Evolutionary conservation across 2,888 invertebrate genomes (phyloP), one percentile per base, ranked within the genome.

Genomic region (Lasioglossum oenotherae): DNA sequence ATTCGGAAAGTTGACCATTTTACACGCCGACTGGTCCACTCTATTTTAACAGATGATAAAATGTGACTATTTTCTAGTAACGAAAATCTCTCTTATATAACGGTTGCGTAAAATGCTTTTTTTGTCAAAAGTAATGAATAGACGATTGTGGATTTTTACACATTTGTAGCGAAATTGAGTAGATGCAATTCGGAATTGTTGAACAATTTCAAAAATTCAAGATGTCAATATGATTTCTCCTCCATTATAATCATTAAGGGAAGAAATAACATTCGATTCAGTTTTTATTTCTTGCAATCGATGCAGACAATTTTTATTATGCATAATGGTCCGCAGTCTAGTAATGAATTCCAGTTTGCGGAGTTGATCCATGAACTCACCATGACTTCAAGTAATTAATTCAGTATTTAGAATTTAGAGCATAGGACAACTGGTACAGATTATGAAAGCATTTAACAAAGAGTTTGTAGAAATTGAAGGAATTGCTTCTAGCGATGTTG

Each of bases 391-490:
- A 81, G 77, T 78, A 90, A 92, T 92, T 92, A 92, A 91, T 84
- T 6, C 75, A 90, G 89, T 91, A 92, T 93, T 92, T 91, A 87
- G 92, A 91, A 92, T 93, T 92, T 91, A 87, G 92, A 91, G 88
- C 91, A 86, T 78, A 79, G 67, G 80, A 80, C 91, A 93, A 94
- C 93, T 94, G 92, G 82, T 80, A 71, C 74, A 81, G 91, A 93
- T 93, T 93, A 89, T 92, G 90, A 86, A 83, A 79, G 84, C 74
- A 35, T 72, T n/a, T 74, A 74, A 75, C 80, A 86, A 80, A 71
- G 57, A 87, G 81, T 85, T 71, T 64, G 44, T 35, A 73, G 69
- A 69, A 86, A 87, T 77, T 80, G 72, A 82, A 72, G 74, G 74
- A 84, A 76, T 86, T 82, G 77, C 76, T 74, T 69, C 23, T 77